A percentile compares a stretch with the other conserved stretches of the same genome.
phyloP scores from a whole-genome alignment of 2,888 invertebrate genomes.

The Nomada goodeniana region DNA sequence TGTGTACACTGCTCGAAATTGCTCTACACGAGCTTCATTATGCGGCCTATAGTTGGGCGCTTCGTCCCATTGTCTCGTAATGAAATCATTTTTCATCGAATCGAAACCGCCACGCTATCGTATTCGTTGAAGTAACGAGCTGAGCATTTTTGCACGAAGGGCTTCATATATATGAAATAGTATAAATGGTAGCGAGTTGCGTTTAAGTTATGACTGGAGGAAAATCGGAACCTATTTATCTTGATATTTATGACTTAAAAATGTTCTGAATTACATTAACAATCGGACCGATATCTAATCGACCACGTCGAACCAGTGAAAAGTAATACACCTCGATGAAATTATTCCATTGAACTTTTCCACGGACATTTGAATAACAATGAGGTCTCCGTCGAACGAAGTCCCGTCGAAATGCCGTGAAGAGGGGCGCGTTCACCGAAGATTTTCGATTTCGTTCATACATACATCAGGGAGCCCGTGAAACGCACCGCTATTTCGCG shows the following conservation, averaged over 20 bases:
- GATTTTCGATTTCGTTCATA: constrained; percentile 50
- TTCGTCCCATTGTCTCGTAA: not conserved
- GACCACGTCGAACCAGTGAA: not conserved
- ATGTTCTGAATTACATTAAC: no score
- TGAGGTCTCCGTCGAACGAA: not conserved
- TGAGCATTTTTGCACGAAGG: not conserved
- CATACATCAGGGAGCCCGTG: constrained; percentile 5
- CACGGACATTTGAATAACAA: constrained; percentile 6
- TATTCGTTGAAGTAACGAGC: not conserved
- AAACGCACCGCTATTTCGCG: constrained; percentile 19
- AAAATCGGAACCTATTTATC: no score
- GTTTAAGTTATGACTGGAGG: no score
- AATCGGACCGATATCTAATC: no score
- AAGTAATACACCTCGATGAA: not conserved
- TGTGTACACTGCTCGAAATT: constrained; percentile 7
- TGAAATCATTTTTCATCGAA: constrained; percentile 4
- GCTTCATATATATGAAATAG: not conserved
- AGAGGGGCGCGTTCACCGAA: constrained; percentile 2
- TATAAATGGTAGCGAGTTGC: no score
- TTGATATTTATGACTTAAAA: no score
- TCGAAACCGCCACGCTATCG: not conserved
- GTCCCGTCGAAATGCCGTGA: not conserved
- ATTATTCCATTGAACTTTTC: not conserved
- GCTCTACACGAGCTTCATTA: not conserved
- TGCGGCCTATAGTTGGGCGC: not conserved